Base-by-base conservation (phyloP, 2,888 invertebrate species). In the Labia minor region DNA sequence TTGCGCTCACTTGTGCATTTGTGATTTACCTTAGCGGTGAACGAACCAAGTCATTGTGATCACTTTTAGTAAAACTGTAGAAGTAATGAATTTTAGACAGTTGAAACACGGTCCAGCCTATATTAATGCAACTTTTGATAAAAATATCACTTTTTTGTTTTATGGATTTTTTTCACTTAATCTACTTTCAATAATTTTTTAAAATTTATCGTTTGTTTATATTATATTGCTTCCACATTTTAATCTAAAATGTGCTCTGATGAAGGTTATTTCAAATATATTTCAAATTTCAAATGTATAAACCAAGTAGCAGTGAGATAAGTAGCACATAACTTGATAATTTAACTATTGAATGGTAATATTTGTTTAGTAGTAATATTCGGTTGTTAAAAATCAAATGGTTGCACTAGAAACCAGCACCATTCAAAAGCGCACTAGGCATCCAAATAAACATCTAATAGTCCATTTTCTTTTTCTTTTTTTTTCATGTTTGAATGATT, bases 41-140 rank as follows among this genome's bases (percentile, higher is more conserved):
- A 49, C 49, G 49, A 49, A 49, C 49, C 49, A 49, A 49, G n/a
- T 49, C 49, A 49, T 49, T 49, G 49, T 49, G 49, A 49, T 49
- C 49, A 49, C 49, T 49, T 49, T 49, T 49, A 49, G 49, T 49
- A 49, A 49, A 16, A 49, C n/a, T 49, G 49, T 49, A 49, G 49
- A 49, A 49, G 49, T 49, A 49, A 8, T 49, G n/a, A 49, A 49
- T 2, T 33, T 8, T 49, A 49, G 49, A 4, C n/a, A n/a, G 49
- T 49, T 49, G 49, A 49, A n/a, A 49, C 49, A 49, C 49, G 49
- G 49, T 49, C 49, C 49, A 49, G 49, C 49, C 49, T 49, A 49
- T n/a, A 49, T 8, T n/a, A 49, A n/a, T 49, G 49, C 49, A 49
- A 49, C 49, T n/a, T 49, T 49, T 49, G 49, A 49, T n/a, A 26